Base-by-base conservation (phyloP, 2,113 vertebrate genomes). In the Ammospiza nelsoni region DNA sequence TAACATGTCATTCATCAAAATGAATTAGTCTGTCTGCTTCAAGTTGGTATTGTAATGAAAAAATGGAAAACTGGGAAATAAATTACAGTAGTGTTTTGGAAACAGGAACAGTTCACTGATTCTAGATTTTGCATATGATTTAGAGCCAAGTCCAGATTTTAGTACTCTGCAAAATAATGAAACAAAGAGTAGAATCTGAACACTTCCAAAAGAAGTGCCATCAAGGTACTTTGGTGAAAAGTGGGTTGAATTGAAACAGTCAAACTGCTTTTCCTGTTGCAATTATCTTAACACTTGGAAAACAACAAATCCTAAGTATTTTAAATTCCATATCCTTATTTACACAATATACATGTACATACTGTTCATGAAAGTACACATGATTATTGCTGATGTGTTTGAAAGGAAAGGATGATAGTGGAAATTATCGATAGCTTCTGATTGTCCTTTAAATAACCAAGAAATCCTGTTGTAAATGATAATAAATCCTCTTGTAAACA, bases 321-420 rank as follows among this genome's bases (percentile, higher is more conserved):
- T 27, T 35, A 43, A 15, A 33, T 69, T 62, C 2, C 1, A 0
- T 55, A 14, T 46, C 21, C 29, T 41, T 69, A 76, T 31, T 66
- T 55, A n/a, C 28, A 25, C 0, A 0, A 4, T 35, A 27, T 31
- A 28, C 4, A 0, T 19, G 1, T 7, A 17, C 31, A 15, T 33
- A 10, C 9, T 55, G 31, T 49, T n/a, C 8, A 1, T 31, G 18
- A n/a, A 23, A 43, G 21, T 29, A 27, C 9, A 1, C 27, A 3
- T 10, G 22, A 15, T 54, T 58, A 25, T 63, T 82, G 61, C 19
- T 94, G 52, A n/a, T 68, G 24, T 48, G 15, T 75, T 73, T 62
- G 37, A 74, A 75, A 35, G 57, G 16, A 61, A 71, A 57, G n/a
- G 15, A 39, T 20, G 17, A 51, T 49, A 22, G 12, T 9, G 17